Evolutionary conservation across 2,113 vertebrate species (phyloP).

Genomic region (Ifrita kowaldi): DNA sequence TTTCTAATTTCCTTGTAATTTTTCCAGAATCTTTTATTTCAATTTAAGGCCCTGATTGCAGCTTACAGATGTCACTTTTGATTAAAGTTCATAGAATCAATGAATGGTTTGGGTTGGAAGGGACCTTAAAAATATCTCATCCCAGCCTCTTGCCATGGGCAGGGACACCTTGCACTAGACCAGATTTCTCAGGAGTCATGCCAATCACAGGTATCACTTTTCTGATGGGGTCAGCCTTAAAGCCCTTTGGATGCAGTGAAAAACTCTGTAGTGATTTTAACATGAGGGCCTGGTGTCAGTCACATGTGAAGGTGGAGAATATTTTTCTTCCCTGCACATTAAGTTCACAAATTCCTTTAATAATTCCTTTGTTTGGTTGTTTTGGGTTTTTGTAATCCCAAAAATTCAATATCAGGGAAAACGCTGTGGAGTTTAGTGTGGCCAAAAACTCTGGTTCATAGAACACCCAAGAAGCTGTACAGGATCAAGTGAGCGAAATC

Average conservation of each 20-base stretch:
- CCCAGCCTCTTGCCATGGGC: too few relatives aligned
- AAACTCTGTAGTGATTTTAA: background rate
- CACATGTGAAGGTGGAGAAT: background rate
- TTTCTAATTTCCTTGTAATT: background rate
- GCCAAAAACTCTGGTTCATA: background rate
- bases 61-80: background rate
- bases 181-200: background rate
- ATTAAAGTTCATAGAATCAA: background rate
- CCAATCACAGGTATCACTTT: background rate
- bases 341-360: background rate
- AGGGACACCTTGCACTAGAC: too few relatives aligned
- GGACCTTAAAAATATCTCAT: background rate
- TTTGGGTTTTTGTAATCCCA: background rate
- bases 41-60: background rate
- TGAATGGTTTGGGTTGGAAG: fast-evolving
- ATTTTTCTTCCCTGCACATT: background rate
- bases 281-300: background rate
- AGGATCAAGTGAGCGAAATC: background rate
- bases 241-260: background rate
- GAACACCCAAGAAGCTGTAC: background rate
- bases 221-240: background rate
- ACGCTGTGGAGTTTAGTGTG: background rate
- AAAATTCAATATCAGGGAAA: background rate
- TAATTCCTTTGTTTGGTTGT: background rate
- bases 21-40: background rate